Percentiles rank a stretch among this genome's conserved stretches.
These are phyloP conservation scores for Apodemus sylvaticus DNA, from an alignment of 2,113 vertebrate genomes.

Conservation along the genomic window DNA sequence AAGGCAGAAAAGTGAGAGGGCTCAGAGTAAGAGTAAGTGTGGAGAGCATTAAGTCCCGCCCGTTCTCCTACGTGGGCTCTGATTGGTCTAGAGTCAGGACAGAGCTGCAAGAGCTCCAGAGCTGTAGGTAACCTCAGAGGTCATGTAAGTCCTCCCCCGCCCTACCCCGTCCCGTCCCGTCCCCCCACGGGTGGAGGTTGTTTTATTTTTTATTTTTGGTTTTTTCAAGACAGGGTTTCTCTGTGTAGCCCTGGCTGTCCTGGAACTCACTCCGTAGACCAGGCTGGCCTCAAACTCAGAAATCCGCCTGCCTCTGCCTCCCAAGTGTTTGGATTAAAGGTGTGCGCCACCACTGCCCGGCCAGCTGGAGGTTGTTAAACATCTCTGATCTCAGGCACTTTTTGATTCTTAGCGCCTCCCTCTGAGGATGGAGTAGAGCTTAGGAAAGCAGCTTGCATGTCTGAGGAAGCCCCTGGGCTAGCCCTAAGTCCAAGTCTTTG, in stretches of 20 bases:
- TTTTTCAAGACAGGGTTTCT: too few species aligned
- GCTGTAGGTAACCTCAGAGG: not conserved
- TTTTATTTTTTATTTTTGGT: too few species aligned
- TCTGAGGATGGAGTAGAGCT: not conserved
- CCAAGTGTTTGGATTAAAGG: too few species aligned
- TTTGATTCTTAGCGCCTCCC: not conserved
- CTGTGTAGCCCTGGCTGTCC: too few species aligned
- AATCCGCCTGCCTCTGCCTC: too few species aligned
- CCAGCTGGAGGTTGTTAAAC: not conserved
- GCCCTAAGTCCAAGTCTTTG: not conserved
- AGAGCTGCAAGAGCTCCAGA: not conserved
- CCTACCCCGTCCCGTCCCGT: too few species aligned
- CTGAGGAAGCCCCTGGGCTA: not conserved
- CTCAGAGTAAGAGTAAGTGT: not conserved
- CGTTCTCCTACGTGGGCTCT: not conserved
- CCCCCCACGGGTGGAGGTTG: too few species aligned
- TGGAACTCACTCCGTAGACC: too few species aligned
- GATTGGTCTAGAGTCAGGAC: not conserved
- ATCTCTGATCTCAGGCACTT: not conserved
- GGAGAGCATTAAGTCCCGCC: not conserved
- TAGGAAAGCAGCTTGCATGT: not conserved
- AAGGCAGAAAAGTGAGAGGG: not conserved
- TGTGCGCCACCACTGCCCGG: too few species aligned
- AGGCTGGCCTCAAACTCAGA: too few species aligned
- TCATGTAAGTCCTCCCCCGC: too few species aligned